Base-by-base conservation (phyloP, 2,797 vertebrate species). In the Siniperca undulata region DNA sequence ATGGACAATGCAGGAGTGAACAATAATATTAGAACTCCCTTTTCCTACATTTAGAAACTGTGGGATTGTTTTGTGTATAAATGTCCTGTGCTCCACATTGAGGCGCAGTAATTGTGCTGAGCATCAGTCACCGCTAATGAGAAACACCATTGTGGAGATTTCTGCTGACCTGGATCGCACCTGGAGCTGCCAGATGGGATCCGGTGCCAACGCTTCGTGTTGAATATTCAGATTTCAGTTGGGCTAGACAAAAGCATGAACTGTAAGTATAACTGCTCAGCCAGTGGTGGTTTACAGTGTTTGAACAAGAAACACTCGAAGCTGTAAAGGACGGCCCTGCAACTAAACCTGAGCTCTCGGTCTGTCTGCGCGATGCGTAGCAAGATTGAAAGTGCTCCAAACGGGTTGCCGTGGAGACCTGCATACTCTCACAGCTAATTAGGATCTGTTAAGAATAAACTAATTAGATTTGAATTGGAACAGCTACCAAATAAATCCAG, bases 151-250 rank as follows among this genome's bases (percentile, higher is more conserved):
- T 20, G 24, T 19, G 6, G 8, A n/a, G 59, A n/a, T 19, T 44
- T 60, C 36, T 50, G 62, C 36, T 16, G 4, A 10, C n/a, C 70
- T 46, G 70, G 3, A 44, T 44, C 16, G 0, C 62, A 73, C 52
- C 53, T 73, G 55, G 36, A 60, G 70, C 64, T 12, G n/a, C 44
- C 68, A 66, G 70, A n/a, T 38, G 61, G 52, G 53, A 30, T 53
- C 36, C 44, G 9, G 58, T n/a, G 42, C 24, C 38, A 24, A 5
- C 10, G 17, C 19, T n/a, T 9, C 20, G 11, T 19, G 40, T 4
- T 22, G 6, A 46, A 30, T 14, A 22, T 38, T 58, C 42, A 34
- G 50, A 36, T 44, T 36, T 42, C 56, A 30, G 24, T 30, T 3
- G 12, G 17, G 30, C 17, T 30, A 30, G 13, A 48, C 40, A 48